These are phyloP conservation scores for Hymenochirus boettgeri DNA, from an alignment of 2,113 vertebrate genomes.

Conservation along the genomic window DNA sequence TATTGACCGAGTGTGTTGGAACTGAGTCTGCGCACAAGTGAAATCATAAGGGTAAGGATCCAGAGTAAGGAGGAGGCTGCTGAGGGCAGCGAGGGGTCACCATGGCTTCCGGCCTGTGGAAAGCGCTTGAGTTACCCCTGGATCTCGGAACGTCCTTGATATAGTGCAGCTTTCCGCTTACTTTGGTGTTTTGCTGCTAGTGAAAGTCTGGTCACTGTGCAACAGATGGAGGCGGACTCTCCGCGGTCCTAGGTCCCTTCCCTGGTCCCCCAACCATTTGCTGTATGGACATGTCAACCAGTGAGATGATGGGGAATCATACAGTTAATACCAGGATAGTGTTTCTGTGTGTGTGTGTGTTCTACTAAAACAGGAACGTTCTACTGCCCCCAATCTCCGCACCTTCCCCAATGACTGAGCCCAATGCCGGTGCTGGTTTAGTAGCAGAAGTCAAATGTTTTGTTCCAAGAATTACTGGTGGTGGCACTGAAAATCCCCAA, in stretches of 20 bases:
- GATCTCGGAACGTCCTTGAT: neutral
- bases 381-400: too few species aligned
- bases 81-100: neutral
- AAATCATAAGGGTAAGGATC: neutral
- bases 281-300: conserved; percentile 65
- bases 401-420: too few species aligned
- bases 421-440: too few species aligned
- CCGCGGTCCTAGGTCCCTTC: conserved; percentile 59
- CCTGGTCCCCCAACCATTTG: conserved; percentile 72
- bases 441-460: too few species aligned
- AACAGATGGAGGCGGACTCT: conserved; percentile 54
- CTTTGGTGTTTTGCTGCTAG: conserved; percentile 54
- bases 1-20: too few species aligned
- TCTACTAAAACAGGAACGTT: too few species aligned
- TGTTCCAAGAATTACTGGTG: too few species aligned
- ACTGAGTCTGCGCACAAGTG: neutral
- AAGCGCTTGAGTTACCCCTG: neutral
- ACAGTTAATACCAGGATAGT: too few species aligned
- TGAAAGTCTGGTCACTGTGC: conserved; percentile 57
- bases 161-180: conserved; percentile 15
- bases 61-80: neutral
- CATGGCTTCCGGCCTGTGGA: neutral
- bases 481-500: too few species aligned
- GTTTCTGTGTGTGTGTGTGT: too few species aligned
- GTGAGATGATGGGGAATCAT: too few species aligned